These are phyloP conservation scores for Diorhabda elongata DNA, from an alignment of 1,140 invertebrate genomes.

Conservation along the genomic window DNA sequence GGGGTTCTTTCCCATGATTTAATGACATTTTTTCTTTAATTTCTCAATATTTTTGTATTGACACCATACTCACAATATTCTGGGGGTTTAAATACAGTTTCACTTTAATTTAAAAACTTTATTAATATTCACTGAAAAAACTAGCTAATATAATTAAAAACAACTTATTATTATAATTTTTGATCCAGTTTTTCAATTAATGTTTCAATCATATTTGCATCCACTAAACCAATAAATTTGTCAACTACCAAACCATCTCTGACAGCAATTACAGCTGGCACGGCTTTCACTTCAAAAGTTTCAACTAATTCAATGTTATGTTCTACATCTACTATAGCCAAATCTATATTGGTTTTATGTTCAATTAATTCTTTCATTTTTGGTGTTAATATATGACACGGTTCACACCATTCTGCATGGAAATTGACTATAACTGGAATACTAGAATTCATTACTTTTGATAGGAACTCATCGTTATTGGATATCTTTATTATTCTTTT, in stretches of 20 bases:
- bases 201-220: conserved; percentile 77
- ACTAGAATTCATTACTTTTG: conserved; percentile 74
- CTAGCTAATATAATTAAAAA: too few relatives aligned
- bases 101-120: too few relatives aligned
- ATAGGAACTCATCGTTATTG: conserved; percentile 55
- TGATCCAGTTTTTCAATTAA: conserved; percentile 73
- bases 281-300: conserved; percentile 81
- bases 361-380: conserved; percentile 80
- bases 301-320: conserved; percentile 77
- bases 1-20: too few relatives aligned
- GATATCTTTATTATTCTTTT: conserved; percentile 54
- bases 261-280: conserved; percentile 86
- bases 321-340: conserved; percentile 92
- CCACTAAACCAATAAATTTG: conserved; percentile 87
- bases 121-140: too few relatives aligned
- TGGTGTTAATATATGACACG: conserved; percentile 90
- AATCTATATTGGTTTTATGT: conserved; percentile 70
- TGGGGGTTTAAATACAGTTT: too few relatives aligned
- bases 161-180: conserved; percentile 18
- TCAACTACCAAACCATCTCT: conserved; percentile 84
- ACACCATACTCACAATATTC: too few relatives aligned
- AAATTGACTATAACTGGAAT: conserved; percentile 83
- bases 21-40: too few relatives aligned
- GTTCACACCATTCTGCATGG: conserved; percentile 91
- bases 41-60: too few relatives aligned